Evolutionary conservation across 2,113 vertebrate genomes (phyloP).

Genomic region (Microcebus griseorufus): DNA sequence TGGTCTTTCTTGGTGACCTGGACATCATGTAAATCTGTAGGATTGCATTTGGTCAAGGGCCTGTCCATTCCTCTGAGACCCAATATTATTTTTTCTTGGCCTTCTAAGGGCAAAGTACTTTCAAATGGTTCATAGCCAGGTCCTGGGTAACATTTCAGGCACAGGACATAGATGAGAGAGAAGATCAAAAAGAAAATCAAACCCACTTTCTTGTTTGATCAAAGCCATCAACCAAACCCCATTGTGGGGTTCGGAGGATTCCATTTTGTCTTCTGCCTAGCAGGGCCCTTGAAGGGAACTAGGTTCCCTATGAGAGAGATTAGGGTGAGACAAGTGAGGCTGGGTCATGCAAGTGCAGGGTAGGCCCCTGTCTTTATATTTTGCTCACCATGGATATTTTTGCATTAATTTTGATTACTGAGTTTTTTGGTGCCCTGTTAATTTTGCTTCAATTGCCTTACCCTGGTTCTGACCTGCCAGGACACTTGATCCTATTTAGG

Average conservation of each 20-base stretch:
- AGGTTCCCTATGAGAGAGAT: background rate
- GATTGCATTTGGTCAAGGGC: background rate
- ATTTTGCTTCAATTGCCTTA: background rate
- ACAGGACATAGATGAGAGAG: background rate
- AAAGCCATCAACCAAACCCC: background rate
- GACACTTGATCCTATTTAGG: background rate
- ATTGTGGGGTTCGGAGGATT: background rate
- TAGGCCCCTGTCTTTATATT: background rate
- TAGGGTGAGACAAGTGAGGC: background rate
- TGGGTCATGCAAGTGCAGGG: background rate
- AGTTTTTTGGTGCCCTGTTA: background rate
- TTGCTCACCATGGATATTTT: background rate
- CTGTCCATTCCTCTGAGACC: background rate
- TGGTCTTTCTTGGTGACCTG: background rate
- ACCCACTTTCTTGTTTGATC: background rate
- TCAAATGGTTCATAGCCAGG: background rate
- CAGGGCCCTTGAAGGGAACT: background rate
- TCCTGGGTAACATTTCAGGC: background rate
- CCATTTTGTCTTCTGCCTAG: background rate
- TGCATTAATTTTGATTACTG: background rate
- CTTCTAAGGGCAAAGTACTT: background rate
- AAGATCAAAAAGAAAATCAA: conserved; percentile 6
- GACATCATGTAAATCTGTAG: background rate
- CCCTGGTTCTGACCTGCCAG: background rate
- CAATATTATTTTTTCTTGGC: background rate